Percentiles rank a stretch among this genome's conserved stretches.
phyloP scores from a whole-genome alignment of 2,888 invertebrate genomes.

The Ichneumoninae sp. region DNA sequence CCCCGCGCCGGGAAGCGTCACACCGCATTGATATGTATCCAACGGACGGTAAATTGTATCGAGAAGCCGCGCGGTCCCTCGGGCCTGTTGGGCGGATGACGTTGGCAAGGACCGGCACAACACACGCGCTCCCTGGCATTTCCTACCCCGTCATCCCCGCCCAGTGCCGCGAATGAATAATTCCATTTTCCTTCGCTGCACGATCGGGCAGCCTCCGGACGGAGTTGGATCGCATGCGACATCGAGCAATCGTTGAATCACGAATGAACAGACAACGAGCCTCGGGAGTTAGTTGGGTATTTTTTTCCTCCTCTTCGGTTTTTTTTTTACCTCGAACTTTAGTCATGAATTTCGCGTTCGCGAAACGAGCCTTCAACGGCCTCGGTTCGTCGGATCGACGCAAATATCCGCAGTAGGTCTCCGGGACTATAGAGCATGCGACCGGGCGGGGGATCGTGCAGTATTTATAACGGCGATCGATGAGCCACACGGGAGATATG shows the following conservation, averaged over 20 bases:
- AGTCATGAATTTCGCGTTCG: slow-evolving; percentile 19
- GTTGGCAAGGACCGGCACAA: slow-evolving; percentile 17
- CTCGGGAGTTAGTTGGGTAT: neutral
- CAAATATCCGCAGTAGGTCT: slow-evolving; percentile 67
- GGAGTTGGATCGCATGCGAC: neutral
- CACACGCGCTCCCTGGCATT: neutral
- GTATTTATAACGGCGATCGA: slow-evolving; percentile 79
- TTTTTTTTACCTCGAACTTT: neutral
- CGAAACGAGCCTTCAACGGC: slow-evolving; percentile 9
- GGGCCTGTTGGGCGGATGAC: slow-evolving; percentile 50
- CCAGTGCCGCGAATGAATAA: slow-evolving; percentile 22
- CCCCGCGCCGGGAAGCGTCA: slow-evolving; percentile 18
- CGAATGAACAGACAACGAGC: slow-evolving; percentile 12
- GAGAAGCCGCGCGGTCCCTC: slow-evolving; percentile 43
- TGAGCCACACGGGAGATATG: slow-evolving; percentile 58
- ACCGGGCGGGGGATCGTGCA: slow-evolving; percentile 69
- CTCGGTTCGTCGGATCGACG: slow-evolving; percentile 53
- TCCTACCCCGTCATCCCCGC: neutral
- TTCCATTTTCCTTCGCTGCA: slow-evolving; percentile 19
- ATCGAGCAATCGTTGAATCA: neutral
- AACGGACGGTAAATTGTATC: slow-evolving; percentile 56
- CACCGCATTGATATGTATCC: slow-evolving; percentile 52
- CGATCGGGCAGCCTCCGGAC: neutral
- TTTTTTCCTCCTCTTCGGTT: no score
- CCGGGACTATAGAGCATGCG: slow-evolving; percentile 65